Conservation (phyloP, 2,113 vertebrate genomes). For the Xyrauchen texanus region DNA sequence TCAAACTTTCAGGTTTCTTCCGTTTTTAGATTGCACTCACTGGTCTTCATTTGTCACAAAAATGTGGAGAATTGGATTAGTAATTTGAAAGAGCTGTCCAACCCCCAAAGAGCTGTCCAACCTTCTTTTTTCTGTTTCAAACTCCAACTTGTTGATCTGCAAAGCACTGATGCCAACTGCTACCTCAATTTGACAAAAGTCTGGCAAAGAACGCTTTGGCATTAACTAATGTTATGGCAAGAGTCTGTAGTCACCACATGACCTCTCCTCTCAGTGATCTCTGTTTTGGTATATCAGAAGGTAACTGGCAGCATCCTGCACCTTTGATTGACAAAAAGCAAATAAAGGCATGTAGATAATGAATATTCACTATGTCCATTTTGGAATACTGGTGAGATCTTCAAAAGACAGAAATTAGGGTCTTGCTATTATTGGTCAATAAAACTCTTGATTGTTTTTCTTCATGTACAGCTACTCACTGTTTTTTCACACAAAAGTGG, state of each 20-base stretch:
- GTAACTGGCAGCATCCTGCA: conserved; percentile 9
- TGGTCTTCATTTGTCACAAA: conserved; percentile 64
- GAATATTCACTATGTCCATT: conserved; percentile 31
- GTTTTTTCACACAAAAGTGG: conserved; percentile 62
- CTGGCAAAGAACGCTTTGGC: conserved; percentile 62
- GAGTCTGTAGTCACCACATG: conserved; percentile 44
- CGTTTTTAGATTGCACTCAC: conserved; percentile 4
- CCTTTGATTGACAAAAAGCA: conserved; percentile 1
- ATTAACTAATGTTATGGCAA: conserved; percentile 50
- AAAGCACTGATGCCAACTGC: conserved; percentile 80
- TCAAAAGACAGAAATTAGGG: neutral
- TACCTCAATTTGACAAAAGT: conserved; percentile 75
- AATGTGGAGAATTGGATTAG: neutral
- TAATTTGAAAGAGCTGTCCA: neutral
- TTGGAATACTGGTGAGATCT: conserved; percentile 15
- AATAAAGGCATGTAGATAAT: conserved; percentile 36
- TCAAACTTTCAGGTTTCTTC: conserved; percentile 20
- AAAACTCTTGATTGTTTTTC: conserved; percentile 19
- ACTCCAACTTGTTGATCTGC: conserved; percentile 68
- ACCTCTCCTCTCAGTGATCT: conserved; percentile 24
- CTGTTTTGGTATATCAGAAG: conserved; percentile 38
- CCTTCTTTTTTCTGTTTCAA: conserved; percentile 48
- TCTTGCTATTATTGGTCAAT: conserved; percentile 5
- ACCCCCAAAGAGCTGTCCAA: conserved; percentile 54
- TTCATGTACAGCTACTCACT: conserved; percentile 55